Evolutionary conservation across 2,888 invertebrate genomes (phyloP).

Genomic region (Crematogaster levior): DNA sequence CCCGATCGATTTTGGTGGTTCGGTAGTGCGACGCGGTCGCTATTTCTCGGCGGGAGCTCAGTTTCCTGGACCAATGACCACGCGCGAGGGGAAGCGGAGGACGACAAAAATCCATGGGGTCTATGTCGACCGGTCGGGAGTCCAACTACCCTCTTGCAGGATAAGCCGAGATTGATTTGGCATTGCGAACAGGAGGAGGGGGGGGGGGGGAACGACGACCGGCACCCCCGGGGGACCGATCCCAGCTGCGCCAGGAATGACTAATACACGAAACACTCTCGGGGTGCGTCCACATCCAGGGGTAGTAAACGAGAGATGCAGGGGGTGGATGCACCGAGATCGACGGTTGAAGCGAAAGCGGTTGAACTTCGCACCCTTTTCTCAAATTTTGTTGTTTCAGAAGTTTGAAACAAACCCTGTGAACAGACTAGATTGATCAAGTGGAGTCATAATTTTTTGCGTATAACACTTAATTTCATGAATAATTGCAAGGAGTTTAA

Average conservation of each 20-base stretch:
- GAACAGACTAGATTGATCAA: not conserved
- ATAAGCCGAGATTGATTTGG: slow-evolving; percentile 70
- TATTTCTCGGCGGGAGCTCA: slow-evolving; percentile 43
- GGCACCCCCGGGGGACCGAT: slow-evolving; percentile 61
- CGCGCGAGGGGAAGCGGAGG: not conserved
- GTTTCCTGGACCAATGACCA: slow-evolving; percentile 54
- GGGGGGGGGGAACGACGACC: not conserved
- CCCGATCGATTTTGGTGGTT: slow-evolving; percentile 45
- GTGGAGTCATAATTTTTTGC: not conserved
- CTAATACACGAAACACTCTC: slow-evolving; percentile 79
- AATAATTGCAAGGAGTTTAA: not conserved
- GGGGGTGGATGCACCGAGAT: slow-evolving; percentile 68
- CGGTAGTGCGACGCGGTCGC: slow-evolving; percentile 40
- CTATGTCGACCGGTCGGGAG: slow-evolving; percentile 26
- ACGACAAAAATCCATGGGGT: slow-evolving; percentile 46
- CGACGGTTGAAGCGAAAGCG: slow-evolving; percentile 54
- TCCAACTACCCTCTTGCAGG: slow-evolving; percentile 48
- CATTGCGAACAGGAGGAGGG: slow-evolving; percentile 56
- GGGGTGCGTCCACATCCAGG: slow-evolving; percentile 80
- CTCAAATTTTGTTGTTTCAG: not conserved
- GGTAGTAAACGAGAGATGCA: slow-evolving; percentile 35
- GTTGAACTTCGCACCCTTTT: slow-evolving; percentile 57
- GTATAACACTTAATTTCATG: not conserved
- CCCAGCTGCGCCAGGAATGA: slow-evolving; percentile 79
- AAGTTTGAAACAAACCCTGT: not conserved